Base-by-base conservation (phyloP, 2,113 vertebrate species). In the Corvus cornix region DNA sequence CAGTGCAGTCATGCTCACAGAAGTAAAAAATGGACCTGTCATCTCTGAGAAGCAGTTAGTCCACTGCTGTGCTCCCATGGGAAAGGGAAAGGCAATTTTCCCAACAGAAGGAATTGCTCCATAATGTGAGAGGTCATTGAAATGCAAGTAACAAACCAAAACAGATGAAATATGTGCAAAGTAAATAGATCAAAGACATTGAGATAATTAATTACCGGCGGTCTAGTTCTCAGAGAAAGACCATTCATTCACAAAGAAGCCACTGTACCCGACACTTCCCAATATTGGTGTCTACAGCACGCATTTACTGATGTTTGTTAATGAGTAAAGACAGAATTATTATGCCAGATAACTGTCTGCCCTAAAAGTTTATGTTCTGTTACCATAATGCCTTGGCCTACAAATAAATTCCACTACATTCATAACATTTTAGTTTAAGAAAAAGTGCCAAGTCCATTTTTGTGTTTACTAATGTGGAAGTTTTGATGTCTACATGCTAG, bases 81-180 rank as follows among this genome's bases (percentile, higher is more conserved):
- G 95, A 96, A 96, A 95, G 77, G 87, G 49, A 94, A 96, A 94
- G 67, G 69, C 86, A 78, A 76, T 79, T 95, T 95, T 96, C 95
- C 91, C 91, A 95, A 94, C 94, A 33, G 28, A 91, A 94, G 94
- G 84, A 92, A 92, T 82, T 67, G 66, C 84, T 95, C 73, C 0
- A 0, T 94, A 94, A 95, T 76, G 89, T 94, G 87, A 92, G 92
- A 89, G 91, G 96, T 93, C 89, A 95, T 82, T 95, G 93, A 95
- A 92, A 96, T 94, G 93, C 86, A 96, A 96, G 87, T 92, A 96
- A 92, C 89, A 95, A 96, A 95, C 93, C 93, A 94, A 97, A 95
- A 89, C 94, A 94, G 91, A 97, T 87, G 94, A 95, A 95, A 95
- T 94, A 96, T 95, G 95, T 33, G 9, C 69, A 66, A 90, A 96